These are phyloP conservation scores for Cacatua alba DNA, from an alignment of 2,113 vertebrate species.

Conservation along the genomic window DNA sequence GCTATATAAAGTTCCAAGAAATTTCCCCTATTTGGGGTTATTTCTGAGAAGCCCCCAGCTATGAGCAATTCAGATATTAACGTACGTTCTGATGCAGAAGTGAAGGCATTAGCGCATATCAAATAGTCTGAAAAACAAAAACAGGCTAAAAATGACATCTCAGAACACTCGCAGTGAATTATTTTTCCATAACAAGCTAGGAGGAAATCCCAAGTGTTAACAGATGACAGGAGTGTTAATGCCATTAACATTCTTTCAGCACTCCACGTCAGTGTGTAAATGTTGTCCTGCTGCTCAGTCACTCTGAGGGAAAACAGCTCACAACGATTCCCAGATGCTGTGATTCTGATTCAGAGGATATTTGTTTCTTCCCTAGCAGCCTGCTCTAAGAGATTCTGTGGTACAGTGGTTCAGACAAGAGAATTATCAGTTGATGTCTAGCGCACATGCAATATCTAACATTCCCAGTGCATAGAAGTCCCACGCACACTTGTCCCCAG, in stretches of 20 bases:
- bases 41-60: not conserved
- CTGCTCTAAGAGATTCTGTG: not conserved
- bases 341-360: not conserved
- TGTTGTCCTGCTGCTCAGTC: conserved; percentile 50
- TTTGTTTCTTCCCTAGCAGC: not conserved
- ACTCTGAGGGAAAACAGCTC: conserved; percentile 4
- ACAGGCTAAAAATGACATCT: not conserved
- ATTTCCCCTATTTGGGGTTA: not conserved
- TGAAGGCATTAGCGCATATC: not conserved
- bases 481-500: not conserved
- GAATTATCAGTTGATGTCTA: not conserved
- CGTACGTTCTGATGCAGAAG: not conserved
- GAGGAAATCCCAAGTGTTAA: conserved; percentile 50
- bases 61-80: not conserved
- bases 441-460: not conserved
- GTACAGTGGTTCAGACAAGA: not conserved
- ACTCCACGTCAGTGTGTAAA: conserved; percentile 30
- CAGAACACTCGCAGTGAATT: not conserved
- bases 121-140: not conserved
- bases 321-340: conserved; percentile 45
- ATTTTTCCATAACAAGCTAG: not conserved
- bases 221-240: conserved; percentile 59
- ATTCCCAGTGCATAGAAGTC: not conserved
- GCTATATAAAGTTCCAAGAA: not conserved
- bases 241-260: conserved; percentile 53